Evolutionary conservation across 2,797 vertebrate species (phyloP).

Genomic region (Poeciliopsis gracilis): DNA sequence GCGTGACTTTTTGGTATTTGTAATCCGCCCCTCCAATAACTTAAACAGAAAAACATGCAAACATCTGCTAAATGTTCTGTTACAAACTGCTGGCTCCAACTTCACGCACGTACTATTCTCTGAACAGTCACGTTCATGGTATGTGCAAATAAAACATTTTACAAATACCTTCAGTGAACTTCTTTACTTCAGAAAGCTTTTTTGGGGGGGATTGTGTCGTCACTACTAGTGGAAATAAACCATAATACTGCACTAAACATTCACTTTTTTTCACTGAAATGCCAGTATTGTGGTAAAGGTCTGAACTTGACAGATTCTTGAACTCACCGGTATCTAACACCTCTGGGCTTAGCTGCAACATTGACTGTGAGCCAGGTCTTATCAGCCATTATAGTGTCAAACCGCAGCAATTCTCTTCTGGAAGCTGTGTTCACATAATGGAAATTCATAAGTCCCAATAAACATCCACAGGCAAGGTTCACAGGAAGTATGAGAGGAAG

Average conservation of each 20-base stretch:
- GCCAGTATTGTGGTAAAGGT: background rate
- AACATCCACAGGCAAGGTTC: background rate
- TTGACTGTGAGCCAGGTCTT: background rate
- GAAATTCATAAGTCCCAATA: background rate
- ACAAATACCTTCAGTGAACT: background rate
- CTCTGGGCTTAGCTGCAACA: background rate
- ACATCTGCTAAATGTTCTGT: constrained; percentile 5
- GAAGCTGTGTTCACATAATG: background rate
- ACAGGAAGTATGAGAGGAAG: background rate
- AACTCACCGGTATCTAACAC: background rate
- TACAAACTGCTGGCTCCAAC: background rate
- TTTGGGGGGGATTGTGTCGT: background rate
- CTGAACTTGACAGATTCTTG: background rate
- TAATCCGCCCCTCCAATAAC: background rate
- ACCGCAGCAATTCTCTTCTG: background rate
- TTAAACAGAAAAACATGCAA: constrained; percentile 1
- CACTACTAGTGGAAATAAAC: background rate
- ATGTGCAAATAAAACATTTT: constrained; percentile 3
- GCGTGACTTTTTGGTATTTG: constrained; percentile 6
- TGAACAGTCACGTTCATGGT: background rate
- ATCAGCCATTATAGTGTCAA: background rate
- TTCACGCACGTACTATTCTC: background rate
- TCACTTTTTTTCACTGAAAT: background rate
- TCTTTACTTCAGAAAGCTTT: background rate
- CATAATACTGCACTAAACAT: background rate